Base-by-base conservation (phyloP, 2,113 vertebrate genomes). In the Leucoraja erinaceus region DNA sequence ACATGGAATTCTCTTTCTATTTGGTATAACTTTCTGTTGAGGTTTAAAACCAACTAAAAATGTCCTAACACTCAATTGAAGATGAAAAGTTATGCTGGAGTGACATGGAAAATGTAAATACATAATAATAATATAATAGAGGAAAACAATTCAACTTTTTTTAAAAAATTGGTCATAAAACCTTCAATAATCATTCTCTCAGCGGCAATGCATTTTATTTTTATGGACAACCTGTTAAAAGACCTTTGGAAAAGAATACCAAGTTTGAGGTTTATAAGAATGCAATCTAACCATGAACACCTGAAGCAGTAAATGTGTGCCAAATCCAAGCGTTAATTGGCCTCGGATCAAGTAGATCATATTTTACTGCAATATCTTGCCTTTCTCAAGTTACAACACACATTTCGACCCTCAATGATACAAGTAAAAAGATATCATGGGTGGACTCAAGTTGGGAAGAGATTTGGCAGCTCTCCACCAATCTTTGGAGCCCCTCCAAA, bases 241-340 rank as follows among this genome's bases (percentile, higher is more conserved):
- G 16, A 22, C 14, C 70, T 20, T 66, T 66, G 63, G 63, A 66
- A 84, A 84, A 84, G 54, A 61, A 84, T 12, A 84, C 25, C 7
- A 84, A 84, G 81, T 84, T 10, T 61, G 56, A 28, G 25, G 9
- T 86, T 86, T 56, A 86, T 88, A 16, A 31, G 38, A 59, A 84
- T 28, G 54, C 83, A 88, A 16, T 12, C 83, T 11, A 86, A 86
- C 7, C 31, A 2, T 66, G 63, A 88, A 28, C 5, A 66, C n/a
- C 83, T 84, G 54, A 84, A 84, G 54, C 12, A n/a, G 54, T 10
- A 88, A 66, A 61, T n/a, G 63, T 4, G 59, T 88, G 83, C 83
- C 56, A 88, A 66, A 66, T 88, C 83, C 83, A 66, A 7, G 22
- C 59, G 31, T 88, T 31, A 88, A 61, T 86, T 86, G 83, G 83